A percentile compares a stretch with the other conserved stretches of the same genome.
Conservation (phyloP, 2,113 vertebrate genomes). For the Suncus etruscus region DNA sequence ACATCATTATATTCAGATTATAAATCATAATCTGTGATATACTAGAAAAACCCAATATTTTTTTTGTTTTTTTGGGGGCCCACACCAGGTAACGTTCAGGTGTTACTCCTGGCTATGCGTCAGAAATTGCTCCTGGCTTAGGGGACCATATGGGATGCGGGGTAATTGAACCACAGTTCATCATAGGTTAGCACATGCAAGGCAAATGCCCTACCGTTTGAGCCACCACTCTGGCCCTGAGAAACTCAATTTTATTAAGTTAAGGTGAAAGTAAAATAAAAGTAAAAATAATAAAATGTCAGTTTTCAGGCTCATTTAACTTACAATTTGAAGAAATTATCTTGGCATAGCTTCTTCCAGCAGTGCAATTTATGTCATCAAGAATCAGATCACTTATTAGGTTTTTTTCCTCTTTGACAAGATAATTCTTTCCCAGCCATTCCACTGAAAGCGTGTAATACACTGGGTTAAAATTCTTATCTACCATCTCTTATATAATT, state of each 20-base stretch:
- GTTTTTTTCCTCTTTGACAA: background rate
- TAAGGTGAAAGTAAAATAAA: background rate
- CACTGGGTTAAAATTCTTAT: background rate
- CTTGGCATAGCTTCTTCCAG: background rate
- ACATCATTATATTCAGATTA: background rate
- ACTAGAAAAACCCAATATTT: background rate
- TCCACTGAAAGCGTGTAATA: background rate
- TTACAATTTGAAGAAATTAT: background rate
- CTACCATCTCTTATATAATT: background rate
- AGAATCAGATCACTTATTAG: background rate
- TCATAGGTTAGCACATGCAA: too few species aligned
- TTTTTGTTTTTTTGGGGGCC: too few species aligned
- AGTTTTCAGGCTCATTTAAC: background rate
- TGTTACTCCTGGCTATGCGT: too few species aligned
- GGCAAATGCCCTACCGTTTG: too few species aligned
- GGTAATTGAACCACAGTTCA: too few species aligned
- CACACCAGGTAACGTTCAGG: too few species aligned
- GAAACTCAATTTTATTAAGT: background rate
- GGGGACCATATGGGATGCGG: too few species aligned
- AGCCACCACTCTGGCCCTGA: background rate
- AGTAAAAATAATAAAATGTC: slow-evolving; percentile 32
- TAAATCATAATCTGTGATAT: background rate
- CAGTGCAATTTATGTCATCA: background rate
- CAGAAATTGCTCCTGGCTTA: too few species aligned
- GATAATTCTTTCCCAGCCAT: background rate